Conservation (phyloP, 2,113 vertebrate genomes). For the Nothocercus julius region DNA sequence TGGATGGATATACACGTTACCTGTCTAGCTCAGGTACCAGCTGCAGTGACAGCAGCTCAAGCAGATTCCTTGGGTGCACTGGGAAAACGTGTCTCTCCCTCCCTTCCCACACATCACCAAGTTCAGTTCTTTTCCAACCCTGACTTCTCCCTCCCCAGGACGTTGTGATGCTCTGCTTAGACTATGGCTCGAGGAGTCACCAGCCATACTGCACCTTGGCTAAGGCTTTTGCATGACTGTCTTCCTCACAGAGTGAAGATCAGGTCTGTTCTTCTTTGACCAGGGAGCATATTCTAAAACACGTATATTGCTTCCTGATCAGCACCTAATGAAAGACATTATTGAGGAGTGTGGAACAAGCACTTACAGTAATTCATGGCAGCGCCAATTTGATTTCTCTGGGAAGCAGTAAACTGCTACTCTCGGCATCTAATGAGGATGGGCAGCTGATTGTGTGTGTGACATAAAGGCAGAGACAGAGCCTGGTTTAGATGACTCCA, state of each 20-base stretch:
- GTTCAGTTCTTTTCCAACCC: background rate
- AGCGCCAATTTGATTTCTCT: slow-evolving; percentile 70
- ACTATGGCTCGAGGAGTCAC: background rate
- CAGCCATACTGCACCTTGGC: background rate
- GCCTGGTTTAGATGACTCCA: background rate
- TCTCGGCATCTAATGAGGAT: slow-evolving; percentile 69
- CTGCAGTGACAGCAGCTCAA: background rate
- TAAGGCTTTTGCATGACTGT: slow-evolving; percentile 33
- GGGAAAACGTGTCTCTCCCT: rapidly evolving
- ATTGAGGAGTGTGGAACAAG: slow-evolving; percentile 69
- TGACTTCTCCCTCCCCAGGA: background rate
- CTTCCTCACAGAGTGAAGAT: slow-evolving; percentile 48
- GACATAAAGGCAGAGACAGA: background rate
- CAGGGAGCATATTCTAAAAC: slow-evolving; percentile 61
- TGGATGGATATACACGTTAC: background rate
- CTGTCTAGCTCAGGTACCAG: background rate
- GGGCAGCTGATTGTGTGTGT: slow-evolving; percentile 45
- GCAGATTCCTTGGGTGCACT: background rate
- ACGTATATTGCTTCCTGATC: slow-evolving; percentile 75
- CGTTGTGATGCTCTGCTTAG: rapidly evolving
- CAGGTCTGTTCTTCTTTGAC: slow-evolving; percentile 40
- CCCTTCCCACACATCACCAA: background rate
- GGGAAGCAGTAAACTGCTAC: slow-evolving; percentile 62
- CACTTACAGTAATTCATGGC: slow-evolving; percentile 73
- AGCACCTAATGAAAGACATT: slow-evolving; percentile 73